Evolutionary conservation across 2,797 vertebrate species (phyloP).

Genomic region (Tauraco hartlaubi): DNA sequence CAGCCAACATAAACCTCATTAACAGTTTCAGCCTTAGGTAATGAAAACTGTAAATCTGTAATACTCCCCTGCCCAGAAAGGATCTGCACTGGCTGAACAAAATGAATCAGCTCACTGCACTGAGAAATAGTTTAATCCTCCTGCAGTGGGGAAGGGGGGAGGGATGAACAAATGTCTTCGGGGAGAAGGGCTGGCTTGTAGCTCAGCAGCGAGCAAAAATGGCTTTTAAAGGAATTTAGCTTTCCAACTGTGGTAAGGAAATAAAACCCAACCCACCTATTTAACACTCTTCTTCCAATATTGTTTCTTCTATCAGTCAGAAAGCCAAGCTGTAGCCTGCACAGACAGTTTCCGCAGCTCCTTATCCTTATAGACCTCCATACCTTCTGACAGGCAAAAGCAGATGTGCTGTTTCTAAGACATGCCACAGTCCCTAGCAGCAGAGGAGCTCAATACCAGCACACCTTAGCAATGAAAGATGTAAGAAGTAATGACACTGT

Average conservation of each 20-base stretch:
- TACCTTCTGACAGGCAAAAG: neutral
- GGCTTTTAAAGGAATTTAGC: constrained; percentile 3
- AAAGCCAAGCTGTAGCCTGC: neutral
- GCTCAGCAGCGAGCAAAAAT: neutral
- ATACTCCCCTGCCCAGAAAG: neutral
- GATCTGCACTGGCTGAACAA: constrained; percentile 9
- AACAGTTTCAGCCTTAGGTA: constrained; percentile 53
- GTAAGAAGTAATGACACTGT: rapidly evolving
- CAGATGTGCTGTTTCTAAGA: neutral
- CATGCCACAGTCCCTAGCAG: neutral
- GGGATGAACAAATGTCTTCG: neutral
- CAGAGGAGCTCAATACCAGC: neutral
- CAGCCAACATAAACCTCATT: constrained; percentile 47
- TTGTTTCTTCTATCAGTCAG: neutral
- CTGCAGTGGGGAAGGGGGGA: neutral
- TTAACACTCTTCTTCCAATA: neutral
- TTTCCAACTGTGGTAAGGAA: neutral
- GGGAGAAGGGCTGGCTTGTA: neutral
- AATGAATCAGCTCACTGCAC: constrained; percentile 53
- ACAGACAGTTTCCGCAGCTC: neutral
- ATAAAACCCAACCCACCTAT: neutral
- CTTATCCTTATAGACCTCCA: neutral
- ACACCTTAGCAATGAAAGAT: neutral
- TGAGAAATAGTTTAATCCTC: constrained; percentile 69
- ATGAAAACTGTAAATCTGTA: constrained; percentile 64